Base-by-base conservation (phyloP, 2,888 invertebrate genomes). In the Drosophila kuntzei region DNA sequence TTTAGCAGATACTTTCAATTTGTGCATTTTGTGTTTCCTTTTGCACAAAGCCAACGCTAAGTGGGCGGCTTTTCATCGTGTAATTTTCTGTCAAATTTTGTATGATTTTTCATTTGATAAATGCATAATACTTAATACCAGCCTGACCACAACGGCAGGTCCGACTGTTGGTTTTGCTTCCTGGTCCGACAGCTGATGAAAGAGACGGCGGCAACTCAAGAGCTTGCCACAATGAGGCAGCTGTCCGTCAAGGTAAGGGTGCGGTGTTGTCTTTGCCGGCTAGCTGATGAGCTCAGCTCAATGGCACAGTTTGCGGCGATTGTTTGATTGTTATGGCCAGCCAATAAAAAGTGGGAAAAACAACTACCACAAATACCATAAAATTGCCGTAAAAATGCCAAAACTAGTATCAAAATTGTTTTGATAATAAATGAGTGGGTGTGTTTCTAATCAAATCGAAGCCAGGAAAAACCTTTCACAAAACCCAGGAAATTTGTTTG, bases 91-190 rank as follows among this genome's bases (percentile, higher is more conserved):
- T 67, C 77, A 73, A 69, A 85, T 70, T 76, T 82, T 59, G 50
- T 64, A 80, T 73, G 83, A 82, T 76, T 80, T 80, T 76, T 71
- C 60, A 49, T 64, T 66, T 86, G 83, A 83, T 82, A 80, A 86
- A 83, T 76, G 67, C 66, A 71, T 67, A 66, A 67, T 66, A 41
- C 18, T 53, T 53, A 29, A n/a, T 62, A 63, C 65, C 25, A 47
- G 58, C n/a, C 53, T 60, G 58, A 54, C 63, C 63, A 68, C 39
- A 39, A 22, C 72, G 41, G 16, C 67, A 49, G 41, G 29, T 32
- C 34, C 12, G 18, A 2, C 18, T 44, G 34, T 8, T n/a, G 12
- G 9, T 46, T 32, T 61, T 47, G 47, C 76, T 74, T 74, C 74
- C 76, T 76, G 74, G 64, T 76, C 58, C 39, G 57, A 44, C 51